A percentile compares a stretch with the other conserved stretches of the same genome.
Evolutionary conservation across 2,797 vertebrate genomes (phyloP).

Genomic region (Nannoperca obscura): DNA sequence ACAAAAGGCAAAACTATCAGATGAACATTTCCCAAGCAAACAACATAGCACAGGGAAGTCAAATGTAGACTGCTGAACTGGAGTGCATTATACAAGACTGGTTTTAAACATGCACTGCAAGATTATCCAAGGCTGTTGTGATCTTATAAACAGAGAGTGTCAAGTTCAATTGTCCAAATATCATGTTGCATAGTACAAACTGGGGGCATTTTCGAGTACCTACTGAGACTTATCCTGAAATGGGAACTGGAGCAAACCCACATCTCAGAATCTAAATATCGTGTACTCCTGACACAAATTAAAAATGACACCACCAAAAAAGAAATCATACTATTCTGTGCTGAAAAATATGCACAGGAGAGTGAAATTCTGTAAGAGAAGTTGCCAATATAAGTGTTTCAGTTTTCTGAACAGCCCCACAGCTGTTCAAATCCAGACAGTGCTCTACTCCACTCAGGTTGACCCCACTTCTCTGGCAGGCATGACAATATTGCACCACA

Average conservation of each 20-base stretch:
- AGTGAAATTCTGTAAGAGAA: constrained; percentile 7
- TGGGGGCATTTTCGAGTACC: neutral
- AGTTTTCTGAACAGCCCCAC: constrained; percentile 31
- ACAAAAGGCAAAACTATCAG: constrained; percentile 41
- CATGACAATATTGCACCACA: constrained; percentile 62
- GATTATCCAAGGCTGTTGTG: neutral
- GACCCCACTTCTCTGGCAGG: constrained; percentile 61
- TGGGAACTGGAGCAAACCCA: neutral
- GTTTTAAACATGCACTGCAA: neutral
- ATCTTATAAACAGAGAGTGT: neutral
- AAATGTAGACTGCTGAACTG: constrained; percentile 14
- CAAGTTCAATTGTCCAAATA: neutral
- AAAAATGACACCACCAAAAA: neutral
- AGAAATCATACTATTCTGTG: neutral
- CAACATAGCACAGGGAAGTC: constrained; percentile 7
- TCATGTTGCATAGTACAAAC: neutral
- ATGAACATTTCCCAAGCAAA: constrained; percentile 49
- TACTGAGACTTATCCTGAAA: constrained; percentile 10
- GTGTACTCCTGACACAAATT: neutral
- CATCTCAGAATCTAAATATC: neutral
- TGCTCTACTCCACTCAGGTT: constrained; percentile 43
- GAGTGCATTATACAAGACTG: neutral
- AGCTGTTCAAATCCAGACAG: constrained; percentile 33
- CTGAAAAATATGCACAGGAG: neutral
- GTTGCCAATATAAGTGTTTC: neutral